Conservation (phyloP, 1,140 invertebrate species). For the Centruroides vittatus region DNA sequence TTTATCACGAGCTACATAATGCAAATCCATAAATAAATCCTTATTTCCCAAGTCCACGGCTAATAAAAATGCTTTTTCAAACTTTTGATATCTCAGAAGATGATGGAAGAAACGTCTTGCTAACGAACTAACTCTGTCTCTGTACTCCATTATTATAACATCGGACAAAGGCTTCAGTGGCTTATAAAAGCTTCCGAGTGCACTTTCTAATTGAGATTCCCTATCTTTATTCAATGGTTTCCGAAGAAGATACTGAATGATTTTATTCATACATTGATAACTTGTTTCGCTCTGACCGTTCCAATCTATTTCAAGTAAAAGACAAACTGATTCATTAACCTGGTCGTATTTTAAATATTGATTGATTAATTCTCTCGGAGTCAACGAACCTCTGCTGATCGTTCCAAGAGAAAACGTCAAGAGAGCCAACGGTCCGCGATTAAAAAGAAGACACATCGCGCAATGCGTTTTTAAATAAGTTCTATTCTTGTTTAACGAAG, state of each 20-base stretch:
- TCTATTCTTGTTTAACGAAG: not conserved
- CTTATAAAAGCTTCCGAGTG: constrained; percentile 16
- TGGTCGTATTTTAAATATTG: constrained; percentile 13
- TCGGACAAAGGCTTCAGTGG: constrained; percentile 10
- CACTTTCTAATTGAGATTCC: constrained; percentile 13
- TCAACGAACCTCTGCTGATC: constrained; percentile 1
- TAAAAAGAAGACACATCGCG: constrained; percentile 2
- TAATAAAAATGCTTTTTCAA: constrained; percentile 18
- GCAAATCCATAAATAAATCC: constrained; percentile 16
- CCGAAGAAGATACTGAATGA: constrained; percentile 15
- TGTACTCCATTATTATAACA: constrained; percentile 11
- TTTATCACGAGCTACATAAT: constrained; percentile 15
- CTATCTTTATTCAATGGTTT: constrained; percentile 6
- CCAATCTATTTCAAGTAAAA: constrained; percentile 16
- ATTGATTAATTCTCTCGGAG: constrained; percentile 5
- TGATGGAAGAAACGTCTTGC: constrained; percentile 19
- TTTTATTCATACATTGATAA: constrained; percentile 15
- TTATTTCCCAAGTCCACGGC: constrained; percentile 16
- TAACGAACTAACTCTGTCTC: constrained; percentile 12
- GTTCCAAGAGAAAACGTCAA: constrained; percentile 7
- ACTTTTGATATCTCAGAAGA: constrained; percentile 11
- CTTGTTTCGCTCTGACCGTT: constrained; percentile 5
- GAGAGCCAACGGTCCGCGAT: constrained; percentile 2
- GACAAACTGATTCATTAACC: constrained; percentile 15
- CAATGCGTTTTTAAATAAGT: constrained; percentile 1